Percentiles rank a stretch among this genome's conserved stretches.
Conservation (phyloP, 2,888 invertebrate genomes). For the Lapara coniferarum region DNA sequence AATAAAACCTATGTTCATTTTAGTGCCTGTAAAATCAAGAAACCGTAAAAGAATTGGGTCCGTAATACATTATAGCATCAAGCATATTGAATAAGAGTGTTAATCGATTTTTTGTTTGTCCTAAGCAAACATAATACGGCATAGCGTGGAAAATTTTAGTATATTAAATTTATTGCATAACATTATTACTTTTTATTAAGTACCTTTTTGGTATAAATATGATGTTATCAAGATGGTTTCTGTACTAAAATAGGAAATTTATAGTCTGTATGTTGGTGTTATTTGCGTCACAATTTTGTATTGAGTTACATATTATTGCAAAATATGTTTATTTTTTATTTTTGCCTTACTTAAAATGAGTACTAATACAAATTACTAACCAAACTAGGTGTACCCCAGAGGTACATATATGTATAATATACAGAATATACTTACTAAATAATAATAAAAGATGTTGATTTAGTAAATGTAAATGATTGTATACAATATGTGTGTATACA, state of each 20-base stretch:
- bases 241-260: background rate
- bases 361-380: no score
- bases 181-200: background rate
- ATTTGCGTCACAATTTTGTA: background rate
- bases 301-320: no score
- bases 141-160: background rate
- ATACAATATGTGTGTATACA: background rate
- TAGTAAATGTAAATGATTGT: background rate
- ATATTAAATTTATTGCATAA: background rate
- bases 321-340: no score
- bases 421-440: background rate
- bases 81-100: background rate
- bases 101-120: background rate
- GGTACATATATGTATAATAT: background rate
- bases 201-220: background rate
- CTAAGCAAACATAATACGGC: background rate
- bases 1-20: no score
- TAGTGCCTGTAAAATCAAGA: no score
- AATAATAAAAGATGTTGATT: background rate
- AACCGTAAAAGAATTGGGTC: no score
- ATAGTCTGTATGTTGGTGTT: background rate
- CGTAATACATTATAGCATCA: no score
- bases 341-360: no score
- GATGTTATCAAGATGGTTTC: background rate
- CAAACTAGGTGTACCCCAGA: background rate